Percentiles rank a stretch among this genome's conserved stretches.
These are phyloP conservation scores for Pachypanchax playfairii DNA, from an alignment of 2,113 vertebrate genomes.

Conservation along the genomic window DNA sequence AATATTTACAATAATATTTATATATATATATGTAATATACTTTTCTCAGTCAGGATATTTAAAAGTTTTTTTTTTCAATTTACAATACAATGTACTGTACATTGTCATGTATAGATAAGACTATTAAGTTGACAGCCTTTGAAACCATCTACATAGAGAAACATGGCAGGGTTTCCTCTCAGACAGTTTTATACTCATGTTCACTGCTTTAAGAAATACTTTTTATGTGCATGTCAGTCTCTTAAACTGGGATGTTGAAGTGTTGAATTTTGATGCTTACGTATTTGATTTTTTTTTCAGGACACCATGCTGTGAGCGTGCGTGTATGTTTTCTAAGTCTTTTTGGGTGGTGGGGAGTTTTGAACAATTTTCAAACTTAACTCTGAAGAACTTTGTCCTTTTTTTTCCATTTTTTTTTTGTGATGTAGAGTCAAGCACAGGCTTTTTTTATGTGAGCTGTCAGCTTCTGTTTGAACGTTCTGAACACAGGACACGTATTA, in stretches of 20 bases:
- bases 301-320: not conserved
- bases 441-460: not conserved
- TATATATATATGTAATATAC: too few species aligned
- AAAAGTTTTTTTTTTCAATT: too few species aligned
- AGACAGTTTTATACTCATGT: slow-evolving; percentile 42
- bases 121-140: slow-evolving; percentile 47
- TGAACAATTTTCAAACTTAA: slow-evolving; percentile 12
- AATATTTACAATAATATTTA: too few species aligned
- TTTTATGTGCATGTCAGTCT: slow-evolving; percentile 47
- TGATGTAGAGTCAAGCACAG: not conserved
- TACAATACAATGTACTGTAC: too few species aligned
- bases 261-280: slow-evolving; percentile 27
- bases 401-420: too few species aligned
- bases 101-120: slow-evolving; percentile 40
- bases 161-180: slow-evolving; percentile 44
- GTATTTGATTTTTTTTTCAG: slow-evolving; percentile 11
- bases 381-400: slow-evolving; percentile 25
- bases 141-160: slow-evolving; percentile 46
- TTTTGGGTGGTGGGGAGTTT: not conserved
- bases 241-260: slow-evolving; percentile 18
- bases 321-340: slow-evolving; percentile 16
- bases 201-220: slow-evolving; percentile 31
- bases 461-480: not conserved
- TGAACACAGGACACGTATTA: not conserved
- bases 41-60: too few species aligned